Evolutionary conservation across 2,888 invertebrate species (phyloP), one percentile per base, ranked within the genome.

Genomic region (Amphiduros pacificus): DNA sequence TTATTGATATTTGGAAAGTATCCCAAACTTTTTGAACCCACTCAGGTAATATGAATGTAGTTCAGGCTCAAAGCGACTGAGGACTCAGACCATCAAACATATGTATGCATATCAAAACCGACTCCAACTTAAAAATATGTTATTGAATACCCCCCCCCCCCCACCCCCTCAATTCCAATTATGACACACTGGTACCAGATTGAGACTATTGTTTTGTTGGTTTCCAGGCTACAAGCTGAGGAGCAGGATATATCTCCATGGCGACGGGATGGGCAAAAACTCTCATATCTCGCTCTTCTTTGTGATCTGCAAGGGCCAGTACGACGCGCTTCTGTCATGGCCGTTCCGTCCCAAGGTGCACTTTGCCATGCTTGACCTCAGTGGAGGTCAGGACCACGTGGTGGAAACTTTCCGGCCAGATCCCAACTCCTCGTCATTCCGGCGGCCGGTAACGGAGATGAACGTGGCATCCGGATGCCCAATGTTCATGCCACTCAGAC

Each of bases 391-490:
- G 22, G 74, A 78, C n/a, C 75, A 80, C 54, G 66, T 80, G 3
- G 63, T 76, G n/a, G 81, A 81, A 60, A 74, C 80, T 0, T 82
- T 82, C 68, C 65, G 75, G 40, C 81, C 81, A 0, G 82, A 82
- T 64, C 75, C 76, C 0, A 71, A 70, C 49, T 79, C 78, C 55
- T 72, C 76, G 2, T 79, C 79, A 0, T 82, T 81, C 71, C 72
- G 74, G 54, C 66, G 76, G 27, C 82, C 82, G 3, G 71, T 71
- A 14, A 32, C 22, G 17, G 79, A 80, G 59, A 80, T 80, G 79
- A 82, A 81, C 71, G 79, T 81, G 14, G 82, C 82, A 3, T 77
- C 76, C 61, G 82, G 82, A 1, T 80, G 79, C 62, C 82, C 82
- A 0, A 62, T 77, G 55, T 82, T 82, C 62, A 68, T 77, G 48